phyloP scores from a whole-genome alignment of 2,888 invertebrate genomes.

The Eupeodes luniger region DNA sequence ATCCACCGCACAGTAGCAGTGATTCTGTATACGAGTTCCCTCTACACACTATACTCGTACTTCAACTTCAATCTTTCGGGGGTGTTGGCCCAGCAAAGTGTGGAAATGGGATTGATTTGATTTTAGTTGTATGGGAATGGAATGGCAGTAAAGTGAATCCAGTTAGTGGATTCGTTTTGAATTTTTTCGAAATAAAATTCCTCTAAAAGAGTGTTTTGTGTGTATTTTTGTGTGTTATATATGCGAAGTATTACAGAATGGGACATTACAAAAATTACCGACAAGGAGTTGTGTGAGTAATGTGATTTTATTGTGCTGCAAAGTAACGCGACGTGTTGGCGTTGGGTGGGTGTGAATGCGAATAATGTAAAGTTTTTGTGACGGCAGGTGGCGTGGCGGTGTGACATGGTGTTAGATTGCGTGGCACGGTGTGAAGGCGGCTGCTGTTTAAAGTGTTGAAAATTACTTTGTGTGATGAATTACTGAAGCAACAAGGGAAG shows the following conservation, averaged over 20 bases:
- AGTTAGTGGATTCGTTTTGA: slow-evolving; percentile 19
- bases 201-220: neutral
- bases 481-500: neutral
- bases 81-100: slow-evolving; percentile 2
- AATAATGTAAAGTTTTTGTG: neutral
- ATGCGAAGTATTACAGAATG: neutral
- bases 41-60: too few species aligned
- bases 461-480: neutral
- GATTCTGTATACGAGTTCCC: neutral
- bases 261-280: slow-evolving; percentile 10
- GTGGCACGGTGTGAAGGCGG: too few species aligned
- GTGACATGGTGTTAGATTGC: too few species aligned
- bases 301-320: slow-evolving; percentile 16
- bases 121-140: slow-evolving; percentile 16
- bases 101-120: slow-evolving; percentile 32
- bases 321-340: neutral
- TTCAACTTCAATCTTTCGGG: neutral
- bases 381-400: neutral
- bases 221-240: too few species aligned
- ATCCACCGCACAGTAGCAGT: slow-evolving; percentile 1
- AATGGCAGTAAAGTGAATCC: slow-evolving; percentile 9
- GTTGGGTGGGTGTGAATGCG: neutral
- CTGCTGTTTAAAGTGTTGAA: slow-evolving; percentile 3
- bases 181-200: slow-evolving; percentile 39
- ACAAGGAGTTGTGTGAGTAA: slow-evolving; percentile 1